Percentiles rank a stretch among this genome's conserved stretches.
Conservation (phyloP, 2,797 vertebrate genomes). For the Clarias fuscus region DNA sequence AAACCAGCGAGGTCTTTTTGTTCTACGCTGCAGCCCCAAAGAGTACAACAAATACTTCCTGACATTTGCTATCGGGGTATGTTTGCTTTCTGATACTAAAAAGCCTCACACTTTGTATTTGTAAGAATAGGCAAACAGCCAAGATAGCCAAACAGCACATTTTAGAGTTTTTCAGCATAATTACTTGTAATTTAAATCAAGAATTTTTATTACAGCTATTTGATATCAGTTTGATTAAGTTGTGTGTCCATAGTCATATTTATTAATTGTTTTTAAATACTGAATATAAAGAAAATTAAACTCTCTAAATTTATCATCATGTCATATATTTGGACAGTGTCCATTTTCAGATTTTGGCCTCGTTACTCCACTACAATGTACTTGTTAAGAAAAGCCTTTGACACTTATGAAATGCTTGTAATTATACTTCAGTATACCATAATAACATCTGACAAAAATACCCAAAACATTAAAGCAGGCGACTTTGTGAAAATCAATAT, state of each 20-base stretch:
- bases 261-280: not conserved
- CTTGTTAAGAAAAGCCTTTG: too few species aligned
- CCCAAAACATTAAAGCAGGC: too few species aligned
- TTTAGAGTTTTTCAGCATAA: not conserved
- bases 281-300: not conserved
- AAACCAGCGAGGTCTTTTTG: conserved; percentile 88
- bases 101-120: not conserved
- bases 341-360: too few species aligned
- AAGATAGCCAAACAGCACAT: not conserved
- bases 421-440: too few species aligned
- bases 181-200: not conserved
- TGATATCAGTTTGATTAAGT: not conserved
- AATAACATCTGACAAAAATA: too few species aligned
- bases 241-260: not conserved
- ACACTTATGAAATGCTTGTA: too few species aligned
- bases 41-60: conserved; percentile 96
- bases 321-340: too few species aligned
- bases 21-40: conserved; percentile 93
- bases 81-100: conserved; percentile 52
- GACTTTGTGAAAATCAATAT: too few species aligned
- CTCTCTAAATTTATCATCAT: not conserved
- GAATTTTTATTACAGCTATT: not conserved
- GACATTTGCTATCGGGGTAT: conserved; percentile 94
- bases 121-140: not conserved
- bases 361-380: too few species aligned